Conservation (phyloP, 1,140 invertebrate genomes). For the Drosophila neocordata region DNA sequence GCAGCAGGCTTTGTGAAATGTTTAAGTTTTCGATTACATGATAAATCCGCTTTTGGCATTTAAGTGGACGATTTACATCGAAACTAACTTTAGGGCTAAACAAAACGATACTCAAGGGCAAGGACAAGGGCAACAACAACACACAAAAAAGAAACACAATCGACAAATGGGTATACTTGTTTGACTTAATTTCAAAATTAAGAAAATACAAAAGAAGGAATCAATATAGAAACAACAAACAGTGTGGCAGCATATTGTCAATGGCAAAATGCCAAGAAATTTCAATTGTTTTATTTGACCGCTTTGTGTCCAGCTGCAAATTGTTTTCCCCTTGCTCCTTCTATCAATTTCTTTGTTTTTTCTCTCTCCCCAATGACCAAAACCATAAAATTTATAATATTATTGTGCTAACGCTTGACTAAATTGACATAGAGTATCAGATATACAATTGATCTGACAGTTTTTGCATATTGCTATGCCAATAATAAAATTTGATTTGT, state of each 20-base stretch:
- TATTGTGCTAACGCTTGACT: constrained; percentile 51
- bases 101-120: neutral
- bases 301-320: no score
- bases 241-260: no score
- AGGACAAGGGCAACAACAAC: constrained; percentile 16
- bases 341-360: no score
- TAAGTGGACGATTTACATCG: constrained; percentile 13
- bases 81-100: constrained; percentile 9
- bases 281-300: no score
- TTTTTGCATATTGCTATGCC: constrained; percentile 39
- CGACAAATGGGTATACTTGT: no score
- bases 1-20: constrained; percentile 38
- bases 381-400: constrained; percentile 53
- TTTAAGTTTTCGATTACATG: constrained; percentile 65
- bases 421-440: neutral
- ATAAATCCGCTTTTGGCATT: constrained; percentile 51
- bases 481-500: constrained; percentile 4
- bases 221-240: no score
- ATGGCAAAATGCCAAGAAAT: no score
- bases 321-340: constrained; percentile 8
- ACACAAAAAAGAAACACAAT: neutral
- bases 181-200: no score
- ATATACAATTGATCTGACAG: neutral
- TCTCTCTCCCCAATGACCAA: constrained; percentile 9
- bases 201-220: no score